Evolutionary conservation across 2,797 vertebrate species (phyloP), one percentile per base, ranked within the genome.

Genomic region (Pseudomugil tenellus): DNA sequence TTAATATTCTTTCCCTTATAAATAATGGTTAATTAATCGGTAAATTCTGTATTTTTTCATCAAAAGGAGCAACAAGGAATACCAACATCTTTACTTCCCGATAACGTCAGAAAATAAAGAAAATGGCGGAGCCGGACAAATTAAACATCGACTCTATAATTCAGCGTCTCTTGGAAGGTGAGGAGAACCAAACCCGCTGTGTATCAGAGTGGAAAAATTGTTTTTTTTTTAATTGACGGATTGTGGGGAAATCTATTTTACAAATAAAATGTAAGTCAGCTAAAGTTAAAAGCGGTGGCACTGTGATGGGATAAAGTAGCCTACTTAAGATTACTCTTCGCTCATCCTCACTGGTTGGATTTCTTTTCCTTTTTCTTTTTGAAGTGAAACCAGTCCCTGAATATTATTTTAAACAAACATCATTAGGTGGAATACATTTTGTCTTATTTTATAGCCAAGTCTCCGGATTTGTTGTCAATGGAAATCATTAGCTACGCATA

Each of bases 91-190:
- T 70, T 79, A 75, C 85, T 86, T 83, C 87, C 80, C 77, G 90
- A 91, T 88, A 89, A 90, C 89, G 88, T 84, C 89, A 88, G 81
- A 89, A 92, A 85, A 89, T 80, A 86, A 82, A 87, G 92, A 95
- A 95, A 94, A 95, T 95, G 94, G 94, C 94, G 93, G 94, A 95
- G 89, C 92, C 94, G 88, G 94, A 95, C 93, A 95, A 95, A 94
- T 91, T 95, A 94, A 95, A 95, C 92, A 95, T 95, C 89, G 94
- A 95, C 92, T 95, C 94, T 74, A 95, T 95, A 91, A 95, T 95
- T 93, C 94, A 95, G 80, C 94, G 94, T 87, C 93, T 95, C 59
- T 68, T 95, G 91, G 94, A 95, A 95, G 94, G 94, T 95, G 80
- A 94, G 92, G 0, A 54, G 2, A 3, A 59, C 0, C 2, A n/a